Percentiles rank a stretch among this genome's conserved stretches.
These are phyloP conservation scores for Meteorus cinctellus DNA, from an alignment of 2,888 invertebrate species.

Conservation along the genomic window DNA sequence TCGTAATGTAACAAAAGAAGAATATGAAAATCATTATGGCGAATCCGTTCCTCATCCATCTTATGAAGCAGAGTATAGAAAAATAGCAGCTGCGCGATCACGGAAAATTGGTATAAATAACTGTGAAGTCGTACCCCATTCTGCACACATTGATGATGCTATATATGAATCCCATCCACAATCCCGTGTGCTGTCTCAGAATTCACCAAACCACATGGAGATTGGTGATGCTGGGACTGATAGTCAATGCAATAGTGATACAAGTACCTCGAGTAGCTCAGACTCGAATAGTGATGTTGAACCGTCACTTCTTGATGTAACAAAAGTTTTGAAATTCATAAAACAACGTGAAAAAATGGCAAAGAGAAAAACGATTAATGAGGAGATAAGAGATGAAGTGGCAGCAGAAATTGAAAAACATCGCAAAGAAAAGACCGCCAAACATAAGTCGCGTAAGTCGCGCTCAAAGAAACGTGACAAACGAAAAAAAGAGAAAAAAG, in stretches of 20 bases:
- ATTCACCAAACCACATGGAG: neutral
- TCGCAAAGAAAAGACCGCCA: conserved; percentile 60
- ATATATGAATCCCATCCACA: neutral
- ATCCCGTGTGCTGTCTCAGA: neutral
- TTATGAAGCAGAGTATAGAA: conserved; percentile 44
- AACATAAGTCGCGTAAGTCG: conserved; percentile 50
- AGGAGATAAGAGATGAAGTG: conserved; percentile 67
- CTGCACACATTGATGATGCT: conserved; percentile 1
- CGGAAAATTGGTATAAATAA: conserved; percentile 26
- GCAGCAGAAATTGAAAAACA: conserved; percentile 67
- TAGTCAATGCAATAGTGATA: conserved; percentile 37
- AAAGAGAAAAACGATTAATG: conserved; percentile 64
- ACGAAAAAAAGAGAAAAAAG: conserved; percentile 52
- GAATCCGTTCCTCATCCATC: conserved; percentile 44
- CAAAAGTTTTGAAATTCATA: conserved; percentile 65
- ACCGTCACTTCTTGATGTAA: conserved; percentile 53
- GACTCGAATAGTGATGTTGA: conserved; percentile 48
- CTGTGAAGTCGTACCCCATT: conserved; percentile 6
- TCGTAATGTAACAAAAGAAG: conserved; percentile 69
- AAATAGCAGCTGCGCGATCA: conserved; percentile 33
- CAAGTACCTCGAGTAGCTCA: conserved; percentile 46
- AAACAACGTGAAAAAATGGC: conserved; percentile 67
- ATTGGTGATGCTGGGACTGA: conserved; percentile 27
- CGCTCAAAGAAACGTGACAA: conserved; percentile 50
- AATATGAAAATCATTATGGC: conserved; percentile 68